Conservation (phyloP, 2,888 invertebrate species). For the Scaptodrosophila latifasciaeformis region DNA sequence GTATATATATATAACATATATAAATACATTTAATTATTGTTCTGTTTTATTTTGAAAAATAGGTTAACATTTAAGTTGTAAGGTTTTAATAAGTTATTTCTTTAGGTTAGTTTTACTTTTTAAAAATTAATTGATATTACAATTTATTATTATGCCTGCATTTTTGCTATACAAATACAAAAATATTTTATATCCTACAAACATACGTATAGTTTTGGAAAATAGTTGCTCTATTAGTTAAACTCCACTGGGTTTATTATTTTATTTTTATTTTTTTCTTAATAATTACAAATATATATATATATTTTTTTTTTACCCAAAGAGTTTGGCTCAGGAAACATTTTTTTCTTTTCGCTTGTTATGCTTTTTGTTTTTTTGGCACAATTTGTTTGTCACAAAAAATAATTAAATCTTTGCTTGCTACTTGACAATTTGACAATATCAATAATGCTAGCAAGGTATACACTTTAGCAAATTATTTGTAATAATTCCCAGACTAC, state of each 20-base stretch:
- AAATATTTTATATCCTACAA: neutral
- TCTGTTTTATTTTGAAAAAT: slow-evolving; percentile 31
- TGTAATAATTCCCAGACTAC: no score
- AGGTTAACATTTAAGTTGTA: slow-evolving; percentile 13
- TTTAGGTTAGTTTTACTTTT: neutral
- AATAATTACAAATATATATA: neutral
- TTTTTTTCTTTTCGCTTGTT: slow-evolving; percentile 21
- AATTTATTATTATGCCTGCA: slow-evolving; percentile 41
- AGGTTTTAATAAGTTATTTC: neutral
- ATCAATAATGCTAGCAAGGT: no score
- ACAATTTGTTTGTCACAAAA: slow-evolving; percentile 39
- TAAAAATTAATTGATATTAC: neutral
- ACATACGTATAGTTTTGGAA: slow-evolving; percentile 20
- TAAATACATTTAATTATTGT: slow-evolving; percentile 32
- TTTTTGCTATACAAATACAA: slow-evolving; percentile 34
- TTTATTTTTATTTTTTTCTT: slow-evolving; percentile 16
- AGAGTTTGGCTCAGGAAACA: slow-evolving; percentile 53
- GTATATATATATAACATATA: neutral
- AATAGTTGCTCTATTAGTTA: slow-evolving; percentile 17
- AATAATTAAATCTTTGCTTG: no score
- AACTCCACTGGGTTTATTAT: slow-evolving; percentile 33
- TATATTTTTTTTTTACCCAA: slow-evolving; percentile 32
- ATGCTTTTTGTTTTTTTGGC: slow-evolving; percentile 54
- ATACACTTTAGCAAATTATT: no score
- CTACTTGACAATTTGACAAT: no score